phyloP scores from a whole-genome alignment of 30 jellyfish, hydroid and myxozoan genomes.

The Hydra vulgaris region DNA sequence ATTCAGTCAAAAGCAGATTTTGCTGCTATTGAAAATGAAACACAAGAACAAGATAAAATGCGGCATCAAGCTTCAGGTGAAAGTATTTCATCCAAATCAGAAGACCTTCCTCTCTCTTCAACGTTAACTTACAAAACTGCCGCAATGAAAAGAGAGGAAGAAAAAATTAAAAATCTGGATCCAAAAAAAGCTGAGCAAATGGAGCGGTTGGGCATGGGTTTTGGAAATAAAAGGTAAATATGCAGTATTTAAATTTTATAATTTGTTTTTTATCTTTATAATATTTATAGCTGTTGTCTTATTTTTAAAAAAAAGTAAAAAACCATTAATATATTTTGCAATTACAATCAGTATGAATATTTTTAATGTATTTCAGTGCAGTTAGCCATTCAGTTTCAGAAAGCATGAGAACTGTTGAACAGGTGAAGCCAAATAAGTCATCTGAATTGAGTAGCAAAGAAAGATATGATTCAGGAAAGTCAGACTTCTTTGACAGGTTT shows the following conservation, averaged over 20 bases:
- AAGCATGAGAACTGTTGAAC: conserved; percentile 90
- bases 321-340: not conserved
- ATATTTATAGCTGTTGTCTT: not conserved
- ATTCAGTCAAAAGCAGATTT: conserved; percentile 61
- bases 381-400: conserved; percentile 82
- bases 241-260: not conserved
- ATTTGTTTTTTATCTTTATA: not conserved
- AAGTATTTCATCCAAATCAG: not conserved
- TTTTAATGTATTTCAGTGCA: conserved; percentile 25
- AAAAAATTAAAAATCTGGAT: conserved; percentile 45
- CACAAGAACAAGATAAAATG: conserved; percentile 67
- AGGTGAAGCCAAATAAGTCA: conserved; percentile 43
- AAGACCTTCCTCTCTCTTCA: conserved; percentile 53
- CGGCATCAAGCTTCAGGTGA: conserved; percentile 40
- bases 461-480: conserved; percentile 23
- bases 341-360: not conserved
- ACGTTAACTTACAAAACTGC: conserved; percentile 56
- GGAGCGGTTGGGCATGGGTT: conserved; percentile 86
- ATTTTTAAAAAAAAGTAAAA: no score
- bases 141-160: conserved; percentile 59
- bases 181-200: conserved; percentile 77
- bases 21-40: conserved; percentile 82
- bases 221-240: conserved; percentile 72
- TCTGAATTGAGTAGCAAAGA: conserved; percentile 24
- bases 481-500: conserved; percentile 75